Percentiles rank a stretch among this genome's conserved stretches.
Conservation (phyloP, 2,888 invertebrate species). For the Odontothrips loti region DNA sequence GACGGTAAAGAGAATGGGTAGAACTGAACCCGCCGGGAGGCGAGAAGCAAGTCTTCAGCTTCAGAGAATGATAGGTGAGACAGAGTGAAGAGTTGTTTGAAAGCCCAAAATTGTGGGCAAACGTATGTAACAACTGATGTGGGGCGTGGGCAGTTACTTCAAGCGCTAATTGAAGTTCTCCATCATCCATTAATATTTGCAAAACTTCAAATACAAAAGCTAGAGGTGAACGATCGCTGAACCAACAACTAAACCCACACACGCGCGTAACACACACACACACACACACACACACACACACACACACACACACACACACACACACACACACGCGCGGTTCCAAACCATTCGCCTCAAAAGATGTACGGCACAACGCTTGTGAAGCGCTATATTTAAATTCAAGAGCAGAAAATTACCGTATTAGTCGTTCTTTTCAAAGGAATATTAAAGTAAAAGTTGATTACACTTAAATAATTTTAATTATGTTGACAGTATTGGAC, state of each 20-base stretch:
- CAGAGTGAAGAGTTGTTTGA: background rate
- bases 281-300: no score
- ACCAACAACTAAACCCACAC: background rate
- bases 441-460: no score
- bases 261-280: no score
- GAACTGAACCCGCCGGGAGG: background rate
- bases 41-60: background rate
- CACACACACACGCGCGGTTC: background rate
- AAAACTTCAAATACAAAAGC: background rate
- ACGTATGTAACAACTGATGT: background rate
- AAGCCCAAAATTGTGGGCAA: background rate
- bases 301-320: background rate
- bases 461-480: background rate
- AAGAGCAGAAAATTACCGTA: no score
- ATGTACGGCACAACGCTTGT: no score
- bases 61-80: background rate
- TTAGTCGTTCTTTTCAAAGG: no score
- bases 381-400: no score
- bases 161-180: background rate
- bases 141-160: background rate
- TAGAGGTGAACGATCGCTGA: slow-evolving; percentile 3
- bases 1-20: background rate
- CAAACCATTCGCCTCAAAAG: no score
- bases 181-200: background rate
- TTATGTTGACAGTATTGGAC: background rate